Base-by-base conservation (phyloP, 37 sponge, comb jelly and placozoan species). In the Aphrocallistes beatrix region DNA sequence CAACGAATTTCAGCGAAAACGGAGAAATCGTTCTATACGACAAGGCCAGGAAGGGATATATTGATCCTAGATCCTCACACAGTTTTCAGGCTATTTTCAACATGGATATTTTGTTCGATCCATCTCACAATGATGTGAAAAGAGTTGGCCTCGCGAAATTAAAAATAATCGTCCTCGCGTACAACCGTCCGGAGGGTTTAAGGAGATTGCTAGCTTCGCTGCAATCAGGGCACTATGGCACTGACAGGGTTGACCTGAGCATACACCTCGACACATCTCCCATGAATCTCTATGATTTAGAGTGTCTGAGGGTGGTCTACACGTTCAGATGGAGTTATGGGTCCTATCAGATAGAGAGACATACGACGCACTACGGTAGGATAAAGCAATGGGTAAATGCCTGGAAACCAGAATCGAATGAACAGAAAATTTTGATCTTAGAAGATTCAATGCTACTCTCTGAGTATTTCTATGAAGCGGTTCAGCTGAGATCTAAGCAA, bases 161-260 rank as follows among this genome's bases (percentile, higher is more conserved):
- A 60, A 60, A 19, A 13, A 60, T 60, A 25, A 60, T 60, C 10
- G 21, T 60, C 1, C 75, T 60, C 25, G 75, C 75, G 3, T 60
- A 60, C n/a, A 60, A 60, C n/a, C 75, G 75, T 28, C 75, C 75
- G 10, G 75, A 60, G n/a, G n/a, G 75, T 60, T 60, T 60, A 60
- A 60, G 34, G n/a, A 60, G 75, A 60, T 60, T 60, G 75, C 34
- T 60, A 60, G 6, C 21, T 1, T 60, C 75, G n/a, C 34, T 60
- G 21, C 75, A 60, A 60, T 32, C 32, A 13, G 75, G 6, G 10
- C 6, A 60, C 8, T 60, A 25, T 60, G 75, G 75, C 17, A 60
- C 10, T 25, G 75, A 60, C n/a, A 60, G 75, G 34, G n/a, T 60
- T 32, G 75, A 60, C n/a, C 21, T 60, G 75, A 60, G n/a, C 1